These are phyloP conservation scores for Meloidogyne exigua DNA, from an alignment of 1,140 invertebrate genomes.

Conservation along the genomic window DNA sequence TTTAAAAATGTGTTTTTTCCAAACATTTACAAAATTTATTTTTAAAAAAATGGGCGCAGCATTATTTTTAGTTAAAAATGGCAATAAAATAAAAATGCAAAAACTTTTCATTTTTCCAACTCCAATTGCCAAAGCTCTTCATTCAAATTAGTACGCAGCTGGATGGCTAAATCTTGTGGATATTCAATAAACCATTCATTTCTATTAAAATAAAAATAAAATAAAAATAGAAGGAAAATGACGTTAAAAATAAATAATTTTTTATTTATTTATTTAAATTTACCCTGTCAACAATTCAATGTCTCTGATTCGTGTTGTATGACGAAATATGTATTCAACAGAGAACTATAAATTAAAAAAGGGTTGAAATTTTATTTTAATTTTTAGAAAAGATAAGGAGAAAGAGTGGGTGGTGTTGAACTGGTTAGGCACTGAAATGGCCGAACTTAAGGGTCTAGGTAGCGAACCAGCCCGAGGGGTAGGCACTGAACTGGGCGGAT, in stretches of 20 bases:
- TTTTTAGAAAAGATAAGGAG: too few relatives aligned
- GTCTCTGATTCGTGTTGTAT: slow-evolving; percentile 45
- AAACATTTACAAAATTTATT: not conserved
- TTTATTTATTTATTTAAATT: not conserved
- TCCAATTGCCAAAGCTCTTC: slow-evolving; percentile 50
- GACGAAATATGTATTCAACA: slow-evolving; percentile 42
- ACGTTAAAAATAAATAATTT: not conserved
- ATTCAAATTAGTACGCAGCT: slow-evolving; percentile 44
- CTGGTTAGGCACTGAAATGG: too few relatives aligned
- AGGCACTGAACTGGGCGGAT: too few relatives aligned
- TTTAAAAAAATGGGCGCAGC: not conserved
- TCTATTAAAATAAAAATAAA: too few relatives aligned
- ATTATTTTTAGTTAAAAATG: not conserved
- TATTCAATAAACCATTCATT: slow-evolving; percentile 46
- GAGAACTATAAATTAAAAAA: slow-evolving; percentile 22
- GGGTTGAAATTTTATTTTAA: too few relatives aligned
- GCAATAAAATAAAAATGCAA: not conserved
- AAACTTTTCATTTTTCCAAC: slow-evolving; percentile 14
- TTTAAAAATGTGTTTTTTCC: not conserved
- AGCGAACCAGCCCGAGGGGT: too few relatives aligned
- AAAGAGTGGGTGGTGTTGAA: too few relatives aligned
- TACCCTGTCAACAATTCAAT: slow-evolving; percentile 46
- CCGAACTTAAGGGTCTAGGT: too few relatives aligned
- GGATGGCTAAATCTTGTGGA: slow-evolving; percentile 31
- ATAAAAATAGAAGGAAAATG: not conserved